Evolutionary conservation across 2,888 invertebrate genomes (phyloP).

Genomic region (Galeopsomyia nigrocyanea): DNA sequence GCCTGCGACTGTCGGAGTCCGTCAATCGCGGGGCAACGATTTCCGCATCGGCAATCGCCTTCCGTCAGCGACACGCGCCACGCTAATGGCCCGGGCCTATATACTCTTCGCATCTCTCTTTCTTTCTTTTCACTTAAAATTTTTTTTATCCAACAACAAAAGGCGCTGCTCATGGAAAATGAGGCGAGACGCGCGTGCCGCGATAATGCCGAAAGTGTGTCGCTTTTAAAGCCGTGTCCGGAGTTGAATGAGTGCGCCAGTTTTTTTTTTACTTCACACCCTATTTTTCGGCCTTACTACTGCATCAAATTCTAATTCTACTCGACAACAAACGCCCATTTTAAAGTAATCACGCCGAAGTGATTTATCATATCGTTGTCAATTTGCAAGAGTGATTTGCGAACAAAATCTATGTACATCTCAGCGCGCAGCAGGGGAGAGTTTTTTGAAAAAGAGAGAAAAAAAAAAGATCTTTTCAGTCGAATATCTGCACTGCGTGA

Average conservation of each 20-base stretch:
- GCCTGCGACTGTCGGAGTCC: conserved; percentile 43
- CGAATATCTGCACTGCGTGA: conserved; percentile 2
- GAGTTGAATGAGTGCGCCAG: not conserved
- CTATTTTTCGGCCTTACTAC: too few species aligned
- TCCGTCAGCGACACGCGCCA: conserved; percentile 43
- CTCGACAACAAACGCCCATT: too few species aligned
- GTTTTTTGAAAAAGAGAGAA: too few species aligned
- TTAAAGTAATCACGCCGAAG: too few species aligned
- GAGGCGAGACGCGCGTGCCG: conserved; percentile 28
- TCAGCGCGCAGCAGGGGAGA: not conserved
- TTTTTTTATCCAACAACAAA: not conserved
- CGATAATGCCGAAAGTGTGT: conserved; percentile 34
- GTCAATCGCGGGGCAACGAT: conserved; percentile 40
- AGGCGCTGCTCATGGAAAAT: conserved; percentile 28
- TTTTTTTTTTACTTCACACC: not conserved
- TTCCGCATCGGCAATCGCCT: conserved; percentile 39
- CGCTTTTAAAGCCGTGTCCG: conserved; percentile 24
- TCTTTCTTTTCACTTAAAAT: conserved; percentile 11
- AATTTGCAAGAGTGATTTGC: too few species aligned
- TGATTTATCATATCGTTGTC: too few species aligned
- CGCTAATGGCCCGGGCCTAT: conserved; percentile 26
- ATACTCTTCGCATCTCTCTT: conserved; percentile 16
- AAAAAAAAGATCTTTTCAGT: too few species aligned
- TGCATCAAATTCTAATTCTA: too few species aligned
- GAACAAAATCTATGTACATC: too few species aligned